Evolutionary conservation across 2,797 vertebrate genomes (phyloP), one percentile per base, ranked within the genome.

Genomic region (Alectoris magna): DNA sequence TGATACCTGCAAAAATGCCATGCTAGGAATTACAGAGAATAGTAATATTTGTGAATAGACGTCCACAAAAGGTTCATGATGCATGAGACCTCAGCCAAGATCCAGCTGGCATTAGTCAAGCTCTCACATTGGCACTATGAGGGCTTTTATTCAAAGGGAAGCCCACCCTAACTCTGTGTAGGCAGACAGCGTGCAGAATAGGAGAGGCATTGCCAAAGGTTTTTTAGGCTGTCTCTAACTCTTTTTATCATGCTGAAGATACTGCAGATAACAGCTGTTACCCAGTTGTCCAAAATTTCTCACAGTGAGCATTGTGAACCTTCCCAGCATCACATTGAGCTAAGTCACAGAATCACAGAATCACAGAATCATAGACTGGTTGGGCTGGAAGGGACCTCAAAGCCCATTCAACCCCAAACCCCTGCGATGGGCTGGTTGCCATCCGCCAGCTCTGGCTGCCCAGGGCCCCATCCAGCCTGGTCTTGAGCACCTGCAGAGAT

Each of bases 51-150:
- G 12, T 22, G 46, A 84, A 59, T 1, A 13, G 6, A 23, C 39
- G 51, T 9, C 31, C 73, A 43, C 43, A 89, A 73, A 49, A 80
- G 10, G 4, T 31, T 74, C 34, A 14, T 73, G 56, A 44, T 27
- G 53, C 31, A 60, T 0, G 0, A 74, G 26, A 63, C 38, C 36
- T 74, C 13, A 83, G n/a, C 9, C 15, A 82, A 77, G 48, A 51
- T 11, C 19, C 11, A 3, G 7, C 43, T 3, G 60, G 26, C 27
- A 21, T 51, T 38, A 23, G n/a, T 29, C 27, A 80, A 43, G 3
- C 13, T 53, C 49, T 64, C 0, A 0, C 38, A 49, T 8, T 19
- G 8, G 39, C 27, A 68, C 8, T 58, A 22, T 0, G 2, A 78
- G 14, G 1, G 26, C 22, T 59, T 39, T 60, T 23, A 59, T 9